phyloP scores from a whole-genome alignment of 2,113 vertebrate species.

The Antigone vipio region DNA sequence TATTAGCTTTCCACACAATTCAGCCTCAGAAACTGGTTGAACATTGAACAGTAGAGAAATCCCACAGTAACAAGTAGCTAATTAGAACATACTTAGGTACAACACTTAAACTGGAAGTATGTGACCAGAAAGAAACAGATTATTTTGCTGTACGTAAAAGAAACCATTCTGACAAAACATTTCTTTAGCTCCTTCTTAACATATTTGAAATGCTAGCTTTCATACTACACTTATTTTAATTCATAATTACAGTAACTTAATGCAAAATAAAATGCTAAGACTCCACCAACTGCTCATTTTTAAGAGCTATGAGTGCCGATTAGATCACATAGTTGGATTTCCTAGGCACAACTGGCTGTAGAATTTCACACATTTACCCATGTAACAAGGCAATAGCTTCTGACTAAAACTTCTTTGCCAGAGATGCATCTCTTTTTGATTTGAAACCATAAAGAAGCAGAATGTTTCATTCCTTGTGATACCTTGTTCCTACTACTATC shows the following conservation, averaged over 20 bases:
- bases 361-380: neutral
- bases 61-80: neutral
- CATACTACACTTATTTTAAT: neutral
- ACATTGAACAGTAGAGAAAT: neutral
- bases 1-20: neutral
- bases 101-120: neutral
- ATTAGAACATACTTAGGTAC: neutral
- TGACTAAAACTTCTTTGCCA: neutral
- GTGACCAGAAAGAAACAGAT: neutral
- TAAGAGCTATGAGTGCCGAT: neutral
- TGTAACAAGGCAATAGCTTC: neutral
- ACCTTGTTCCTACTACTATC: neutral
- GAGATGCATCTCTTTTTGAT: neutral
- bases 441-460: neutral
- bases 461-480: neutral
- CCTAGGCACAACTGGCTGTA: accelerated
- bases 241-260: neutral
- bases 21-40: neutral
- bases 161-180: neutral
- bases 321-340: neutral
- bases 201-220: neutral
- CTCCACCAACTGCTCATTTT: neutral
- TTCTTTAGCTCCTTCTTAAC: neutral
- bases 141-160: neutral
- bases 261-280: neutral